phyloP scores from a whole-genome alignment of 2,113 vertebrate genomes.

The Pimephales promelas region DNA sequence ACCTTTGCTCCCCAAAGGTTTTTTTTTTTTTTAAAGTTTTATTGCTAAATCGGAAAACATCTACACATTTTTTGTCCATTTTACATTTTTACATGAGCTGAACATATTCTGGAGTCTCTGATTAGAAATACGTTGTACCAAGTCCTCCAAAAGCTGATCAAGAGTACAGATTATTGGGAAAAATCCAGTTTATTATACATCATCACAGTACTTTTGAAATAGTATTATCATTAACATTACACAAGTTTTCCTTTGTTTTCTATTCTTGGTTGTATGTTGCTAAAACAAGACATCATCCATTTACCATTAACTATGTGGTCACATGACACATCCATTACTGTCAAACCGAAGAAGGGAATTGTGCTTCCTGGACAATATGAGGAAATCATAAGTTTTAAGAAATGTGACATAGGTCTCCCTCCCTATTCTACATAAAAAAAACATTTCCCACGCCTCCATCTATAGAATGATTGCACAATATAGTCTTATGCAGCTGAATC shows the following conservation, averaged over 20 bases:
- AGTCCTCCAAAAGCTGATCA: background rate
- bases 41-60: background rate
- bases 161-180: background rate
- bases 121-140: background rate
- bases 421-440: conserved; percentile 4
- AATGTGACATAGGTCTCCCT: conserved; percentile 18
- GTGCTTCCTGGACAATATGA: background rate
- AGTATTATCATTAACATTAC: background rate
- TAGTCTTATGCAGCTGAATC: conserved; percentile 33
- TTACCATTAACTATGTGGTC: background rate
- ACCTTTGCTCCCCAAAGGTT: conserved; percentile 12
- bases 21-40: background rate
- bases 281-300: background rate
- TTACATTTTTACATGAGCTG: background rate
- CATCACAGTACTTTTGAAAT: background rate
- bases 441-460: background rate
- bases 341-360: background rate
- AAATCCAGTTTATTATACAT: background rate
- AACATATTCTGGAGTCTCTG: background rate
- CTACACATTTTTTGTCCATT: background rate
- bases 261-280: background rate
- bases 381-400: background rate
- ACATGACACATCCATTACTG: background rate
- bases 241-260: background rate
- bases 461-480: conserved; percentile 34